phyloP scores from a whole-genome alignment of 2,113 vertebrate genomes.

The Microcebus tavaratra region DNA sequence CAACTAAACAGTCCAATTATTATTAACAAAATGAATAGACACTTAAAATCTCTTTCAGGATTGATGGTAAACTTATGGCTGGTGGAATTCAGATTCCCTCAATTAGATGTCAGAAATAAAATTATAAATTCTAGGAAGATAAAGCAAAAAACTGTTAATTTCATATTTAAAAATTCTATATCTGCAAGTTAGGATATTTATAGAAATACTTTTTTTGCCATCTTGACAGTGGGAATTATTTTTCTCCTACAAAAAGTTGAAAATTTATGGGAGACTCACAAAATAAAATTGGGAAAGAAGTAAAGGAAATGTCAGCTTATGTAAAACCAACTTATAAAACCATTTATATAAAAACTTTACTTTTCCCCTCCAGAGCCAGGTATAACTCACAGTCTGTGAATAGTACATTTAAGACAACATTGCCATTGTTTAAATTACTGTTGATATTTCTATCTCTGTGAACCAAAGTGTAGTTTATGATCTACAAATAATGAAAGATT shows the following conservation, averaged over 20 bases:
- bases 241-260: neutral
- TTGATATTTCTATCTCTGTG: constrained; percentile 15
- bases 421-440: neutral
- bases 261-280: neutral
- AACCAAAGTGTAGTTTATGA: constrained; percentile 59
- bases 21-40: constrained; percentile 6
- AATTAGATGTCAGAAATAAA: constrained; percentile 60
- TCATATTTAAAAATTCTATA: neutral
- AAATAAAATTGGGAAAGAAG: constrained; percentile 33
- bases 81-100: constrained; percentile 44
- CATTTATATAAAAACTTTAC: constrained; percentile 53
- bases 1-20: constrained; percentile 20
- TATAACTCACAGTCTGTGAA: neutral
- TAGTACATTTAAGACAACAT: constrained; percentile 20
- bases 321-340: constrained; percentile 52
- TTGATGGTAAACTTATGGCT: constrained; percentile 73
- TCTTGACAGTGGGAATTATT: neutral
- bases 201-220: neutral
- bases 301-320: neutral
- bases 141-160: neutral
- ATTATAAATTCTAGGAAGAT: neutral
- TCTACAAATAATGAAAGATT: constrained; percentile 32
- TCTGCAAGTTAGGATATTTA: neutral
- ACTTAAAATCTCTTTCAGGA: constrained; percentile 37
- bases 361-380: neutral